Evolutionary conservation across 2,888 invertebrate genomes (phyloP).

Genomic region (Eulithis prunata): DNA sequence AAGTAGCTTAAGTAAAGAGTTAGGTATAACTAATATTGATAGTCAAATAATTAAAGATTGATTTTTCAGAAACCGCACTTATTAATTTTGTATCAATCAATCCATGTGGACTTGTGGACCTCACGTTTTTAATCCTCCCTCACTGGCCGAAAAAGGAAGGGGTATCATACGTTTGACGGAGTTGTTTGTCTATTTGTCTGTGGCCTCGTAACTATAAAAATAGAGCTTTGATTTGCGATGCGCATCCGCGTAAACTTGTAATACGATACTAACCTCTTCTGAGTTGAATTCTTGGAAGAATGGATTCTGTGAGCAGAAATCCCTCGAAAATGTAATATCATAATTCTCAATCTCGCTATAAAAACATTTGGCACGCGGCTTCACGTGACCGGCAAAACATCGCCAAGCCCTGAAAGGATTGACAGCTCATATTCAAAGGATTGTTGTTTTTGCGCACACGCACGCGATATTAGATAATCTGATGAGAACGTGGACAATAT

Average conservation of each 20-base stretch:
- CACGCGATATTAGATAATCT: slow-evolving; percentile 30
- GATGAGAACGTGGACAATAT: slow-evolving; percentile 34
- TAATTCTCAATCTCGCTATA: slow-evolving; percentile 36
- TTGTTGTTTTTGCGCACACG: slow-evolving; percentile 45
- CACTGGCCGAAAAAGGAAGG: too few relatives aligned
- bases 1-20: too few relatives aligned
- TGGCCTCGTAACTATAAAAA: too few relatives aligned
- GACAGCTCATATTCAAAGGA: slow-evolving; percentile 40
- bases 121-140: too few relatives aligned
- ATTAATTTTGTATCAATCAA: too few relatives aligned
- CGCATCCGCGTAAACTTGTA: background rate
- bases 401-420: slow-evolving; percentile 33
- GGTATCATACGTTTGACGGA: too few relatives aligned
- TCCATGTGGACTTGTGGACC: too few relatives aligned
- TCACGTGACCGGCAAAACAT: slow-evolving; percentile 30
- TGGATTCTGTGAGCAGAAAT: slow-evolving; percentile 5
- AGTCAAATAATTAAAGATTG: too few relatives aligned
- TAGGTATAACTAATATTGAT: too few relatives aligned
- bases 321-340: slow-evolving; percentile 26
- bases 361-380: slow-evolving; percentile 46
- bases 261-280: slow-evolving; percentile 3
- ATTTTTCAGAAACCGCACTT: too few relatives aligned
- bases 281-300: slow-evolving; percentile 13
- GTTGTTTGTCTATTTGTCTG: too few relatives aligned
- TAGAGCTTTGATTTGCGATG: too few relatives aligned